Percentiles rank a stretch among this genome's conserved stretches.
These are phyloP conservation scores for Petroica traversi DNA, from an alignment of 2,113 vertebrate genomes.

Conservation along the genomic window DNA sequence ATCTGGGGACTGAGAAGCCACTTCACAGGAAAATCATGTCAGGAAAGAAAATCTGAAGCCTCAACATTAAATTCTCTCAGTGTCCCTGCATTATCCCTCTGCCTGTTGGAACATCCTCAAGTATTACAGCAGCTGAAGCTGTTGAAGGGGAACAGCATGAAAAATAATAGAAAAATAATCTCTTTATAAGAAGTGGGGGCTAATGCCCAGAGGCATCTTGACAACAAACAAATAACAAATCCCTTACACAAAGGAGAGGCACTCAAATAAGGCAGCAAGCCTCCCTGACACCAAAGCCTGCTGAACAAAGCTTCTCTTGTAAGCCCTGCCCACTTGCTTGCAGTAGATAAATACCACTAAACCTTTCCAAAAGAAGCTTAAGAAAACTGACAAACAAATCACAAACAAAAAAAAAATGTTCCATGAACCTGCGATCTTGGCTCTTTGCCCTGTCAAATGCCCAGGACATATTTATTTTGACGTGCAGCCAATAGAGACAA, in stretches of 20 bases:
- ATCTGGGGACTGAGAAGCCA: not conserved
- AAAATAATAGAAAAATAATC: conserved; percentile 57
- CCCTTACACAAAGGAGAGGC: conserved; percentile 18
- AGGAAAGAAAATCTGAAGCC: not conserved
- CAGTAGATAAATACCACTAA: conserved; percentile 34
- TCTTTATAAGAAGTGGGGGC: not conserved
- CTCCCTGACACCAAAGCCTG: not conserved
- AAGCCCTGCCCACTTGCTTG: conserved; percentile 35
- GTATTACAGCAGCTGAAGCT: not conserved
- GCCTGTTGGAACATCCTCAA: not conserved
- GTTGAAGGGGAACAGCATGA: not conserved
- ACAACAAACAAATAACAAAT: conserved; percentile 51
- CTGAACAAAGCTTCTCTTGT: conserved; percentile 27
- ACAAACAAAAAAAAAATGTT: not conserved
- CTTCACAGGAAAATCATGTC: not conserved
- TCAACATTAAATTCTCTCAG: not conserved
- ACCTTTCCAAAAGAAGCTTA: conserved; percentile 20
- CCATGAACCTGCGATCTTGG: not conserved
- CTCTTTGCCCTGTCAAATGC: not conserved
- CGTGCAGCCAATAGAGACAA: not conserved
- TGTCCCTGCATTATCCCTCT: not conserved
- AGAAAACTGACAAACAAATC: not conserved
- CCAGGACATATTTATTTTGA: not conserved
- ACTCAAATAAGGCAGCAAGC: conserved; percentile 7
- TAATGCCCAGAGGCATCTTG: conserved; percentile 21